Percentiles rank a stretch among this genome's conserved stretches.
Evolutionary conservation across 2,797 vertebrate genomes (phyloP).

Genomic region (Semotilus atromaculatus): DNA sequence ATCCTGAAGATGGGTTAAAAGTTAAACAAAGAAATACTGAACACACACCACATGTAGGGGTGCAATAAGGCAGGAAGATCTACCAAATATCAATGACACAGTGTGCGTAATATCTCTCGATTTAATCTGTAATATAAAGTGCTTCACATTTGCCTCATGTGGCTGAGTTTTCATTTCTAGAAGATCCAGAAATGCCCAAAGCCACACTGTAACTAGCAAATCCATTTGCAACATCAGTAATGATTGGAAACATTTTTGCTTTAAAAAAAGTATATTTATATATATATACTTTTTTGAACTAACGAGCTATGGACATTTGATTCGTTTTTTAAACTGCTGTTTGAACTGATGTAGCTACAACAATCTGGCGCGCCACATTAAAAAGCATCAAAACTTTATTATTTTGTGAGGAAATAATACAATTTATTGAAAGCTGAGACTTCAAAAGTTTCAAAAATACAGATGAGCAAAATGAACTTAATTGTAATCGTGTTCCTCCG

Average conservation of each 20-base stretch:
- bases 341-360: not conserved
- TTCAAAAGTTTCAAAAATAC: not conserved
- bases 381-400: not conserved
- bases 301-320: not conserved
- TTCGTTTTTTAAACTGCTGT: not conserved
- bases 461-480: not conserved
- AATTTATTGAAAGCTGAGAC: not conserved
- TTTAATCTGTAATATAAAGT: constrained; percentile 37
- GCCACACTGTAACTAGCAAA: constrained; percentile 32
- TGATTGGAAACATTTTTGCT: not conserved
- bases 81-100: constrained; percentile 18
- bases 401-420: not conserved
- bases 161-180: constrained; percentile 17
- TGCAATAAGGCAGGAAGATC: constrained; percentile 20
- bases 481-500: not conserved
- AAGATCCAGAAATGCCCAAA: constrained; percentile 23
- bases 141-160: constrained; percentile 18
- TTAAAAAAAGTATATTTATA: no score
- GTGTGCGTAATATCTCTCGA: constrained; percentile 23
- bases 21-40: constrained; percentile 37
- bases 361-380: not conserved
- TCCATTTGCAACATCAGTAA: constrained; percentile 14
- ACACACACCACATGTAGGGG: constrained; percentile 28
- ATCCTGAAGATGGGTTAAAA: constrained; percentile 11
- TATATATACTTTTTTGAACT: no score